Evolutionary conservation across 2,113 vertebrate species (phyloP).

Genomic region (Varanus komodoensis): DNA sequence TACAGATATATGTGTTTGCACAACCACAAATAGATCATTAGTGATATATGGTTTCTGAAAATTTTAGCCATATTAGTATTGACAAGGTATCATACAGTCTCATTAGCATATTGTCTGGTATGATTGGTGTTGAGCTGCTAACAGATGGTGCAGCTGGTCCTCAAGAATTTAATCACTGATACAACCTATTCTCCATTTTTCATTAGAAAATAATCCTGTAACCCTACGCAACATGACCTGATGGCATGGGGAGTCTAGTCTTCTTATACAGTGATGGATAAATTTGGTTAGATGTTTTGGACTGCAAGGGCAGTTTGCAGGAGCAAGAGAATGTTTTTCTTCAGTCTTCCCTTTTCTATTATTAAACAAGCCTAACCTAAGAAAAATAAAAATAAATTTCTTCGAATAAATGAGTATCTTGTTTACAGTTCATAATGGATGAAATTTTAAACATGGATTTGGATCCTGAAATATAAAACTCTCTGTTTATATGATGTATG

Average conservation of each 20-base stretch:
- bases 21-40: constrained; percentile 54
- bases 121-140: not conserved
- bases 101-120: not conserved
- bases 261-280: not conserved
- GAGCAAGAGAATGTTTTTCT: not conserved
- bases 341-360: not conserved
- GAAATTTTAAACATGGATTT: not conserved
- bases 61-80: not conserved
- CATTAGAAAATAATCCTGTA: no score
- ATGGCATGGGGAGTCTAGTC: not conserved
- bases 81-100: constrained; percentile 61
- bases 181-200: no score
- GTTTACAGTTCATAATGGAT: not conserved
- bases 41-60: constrained; percentile 74
- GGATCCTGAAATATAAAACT: not conserved
- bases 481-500: not conserved
- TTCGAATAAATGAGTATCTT: not conserved
- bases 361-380: not conserved
- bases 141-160: constrained; percentile 14
- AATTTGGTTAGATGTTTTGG: not conserved
- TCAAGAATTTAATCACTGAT: not conserved
- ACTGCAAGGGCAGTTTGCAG: not conserved
- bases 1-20: constrained; percentile 67
- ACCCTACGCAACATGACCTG: not conserved
- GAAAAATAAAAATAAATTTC: not conserved